These are phyloP conservation scores for Tetanocera ferruginea DNA, from an alignment of 2,888 invertebrate species.

Conservation along the genomic window DNA sequence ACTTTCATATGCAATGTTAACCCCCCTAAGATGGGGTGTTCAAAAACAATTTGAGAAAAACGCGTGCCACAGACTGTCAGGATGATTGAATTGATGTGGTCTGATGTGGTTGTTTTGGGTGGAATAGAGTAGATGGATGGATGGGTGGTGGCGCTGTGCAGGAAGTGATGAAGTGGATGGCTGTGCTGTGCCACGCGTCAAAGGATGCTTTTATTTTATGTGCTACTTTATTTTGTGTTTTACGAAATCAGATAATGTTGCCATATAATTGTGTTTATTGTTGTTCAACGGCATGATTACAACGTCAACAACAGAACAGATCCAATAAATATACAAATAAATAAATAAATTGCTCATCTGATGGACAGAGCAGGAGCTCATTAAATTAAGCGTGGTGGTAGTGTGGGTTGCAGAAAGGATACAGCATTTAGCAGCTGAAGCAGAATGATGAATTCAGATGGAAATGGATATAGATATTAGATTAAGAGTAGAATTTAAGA, in stretches of 20 bases:
- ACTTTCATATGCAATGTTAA: not conserved
- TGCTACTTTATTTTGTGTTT: not conserved
- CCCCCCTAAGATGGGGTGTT: not conserved
- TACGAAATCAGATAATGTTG: not conserved
- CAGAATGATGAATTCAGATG: not conserved
- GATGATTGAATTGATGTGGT: not conserved
- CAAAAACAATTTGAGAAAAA: not conserved
- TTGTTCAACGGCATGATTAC: not conserved
- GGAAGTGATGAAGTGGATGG: not conserved
- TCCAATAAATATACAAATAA: not conserved
- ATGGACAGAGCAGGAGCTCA: not conserved
- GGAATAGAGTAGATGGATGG: not conserved
- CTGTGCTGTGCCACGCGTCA: not conserved
- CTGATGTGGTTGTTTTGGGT: not conserved
- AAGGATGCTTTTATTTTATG: not conserved
- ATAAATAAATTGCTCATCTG: conserved; percentile 28
- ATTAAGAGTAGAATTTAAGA: not conserved
- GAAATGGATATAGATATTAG: not conserved
- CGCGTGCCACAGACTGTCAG: no score
- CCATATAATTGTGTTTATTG: not conserved
- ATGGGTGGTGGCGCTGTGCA: no score
- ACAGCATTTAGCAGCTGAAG: no score
- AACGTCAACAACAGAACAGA: no score
- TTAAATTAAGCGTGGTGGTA: not conserved
- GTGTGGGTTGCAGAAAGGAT: not conserved